Base-by-base conservation (phyloP, 2,797 vertebrate genomes). In the Sebastes kiyomatsui region DNA sequence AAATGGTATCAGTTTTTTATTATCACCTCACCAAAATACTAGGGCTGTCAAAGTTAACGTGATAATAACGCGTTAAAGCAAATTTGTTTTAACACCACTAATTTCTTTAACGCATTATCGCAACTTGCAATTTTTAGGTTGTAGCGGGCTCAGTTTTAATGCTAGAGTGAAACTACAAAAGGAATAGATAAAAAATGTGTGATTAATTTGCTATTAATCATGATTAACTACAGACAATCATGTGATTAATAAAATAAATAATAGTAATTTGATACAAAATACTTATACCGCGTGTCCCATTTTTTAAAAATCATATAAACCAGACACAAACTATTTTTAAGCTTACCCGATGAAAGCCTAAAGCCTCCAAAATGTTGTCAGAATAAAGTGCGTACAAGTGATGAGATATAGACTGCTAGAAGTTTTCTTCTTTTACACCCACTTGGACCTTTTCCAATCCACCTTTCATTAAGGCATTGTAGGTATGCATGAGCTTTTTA, bases 401-500 rank as follows among this genome's bases (percentile, higher is more conserved):
- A 77, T 77, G 56, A 79, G 38, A 74, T 61, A 68, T 42, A 75
- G 38, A 52, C 28, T 13, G 12, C 23, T 20, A 32, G 3, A 75
- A 9, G 12, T 42, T 77, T 76, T 74, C 18, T 27, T 59, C 49
- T 65, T 65, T 62, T 38, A 60, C 69, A 59, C 38, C 42, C 20
- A 77, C 35, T 70, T 72, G 35, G 55, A 70, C 66, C 14, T 46
- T 79, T 81, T 66, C 32, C 38, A 59, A 28, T 67, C 52, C 33
- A 80, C 55, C 56, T 84, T 74, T 78, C 69, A 87, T 84, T 87
- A 83, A 82, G 38, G 42, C 68, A 79, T 90, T 90, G 72, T 86
- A 69, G 71, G 60, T 87, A 87, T 88, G 82, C 81, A 88, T 92
- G 83, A 74, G 20, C 6, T 82, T 90, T 87, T 89, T 85, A 83